Conservation (phyloP, 2,797 vertebrate genomes). For the Malurus splendens region DNA sequence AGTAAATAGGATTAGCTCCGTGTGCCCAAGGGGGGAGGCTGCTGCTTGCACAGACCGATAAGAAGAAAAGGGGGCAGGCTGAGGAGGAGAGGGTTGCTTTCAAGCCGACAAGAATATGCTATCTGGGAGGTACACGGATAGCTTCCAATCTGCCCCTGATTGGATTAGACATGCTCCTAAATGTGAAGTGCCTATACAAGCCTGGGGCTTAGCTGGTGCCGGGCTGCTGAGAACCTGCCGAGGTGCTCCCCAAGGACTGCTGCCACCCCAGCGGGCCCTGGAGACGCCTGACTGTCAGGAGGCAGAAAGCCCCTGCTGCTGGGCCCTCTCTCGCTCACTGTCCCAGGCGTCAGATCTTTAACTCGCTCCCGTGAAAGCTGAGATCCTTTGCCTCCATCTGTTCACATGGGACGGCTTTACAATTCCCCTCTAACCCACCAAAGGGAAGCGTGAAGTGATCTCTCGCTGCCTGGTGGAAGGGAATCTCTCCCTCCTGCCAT, state of each 20-base stretch:
- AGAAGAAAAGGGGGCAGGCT: slow-evolving; percentile 62
- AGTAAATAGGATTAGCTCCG: slow-evolving; percentile 78
- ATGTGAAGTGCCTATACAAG: slow-evolving; percentile 70
- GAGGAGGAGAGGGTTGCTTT: slow-evolving; percentile 61
- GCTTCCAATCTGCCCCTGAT: slow-evolving; percentile 73
- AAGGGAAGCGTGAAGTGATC: slow-evolving; percentile 49
- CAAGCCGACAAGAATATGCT: slow-evolving; percentile 68
- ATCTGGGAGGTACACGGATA: slow-evolving; percentile 77
- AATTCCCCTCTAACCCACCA: slow-evolving; percentile 49
- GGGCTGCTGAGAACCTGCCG: slow-evolving; percentile 64
- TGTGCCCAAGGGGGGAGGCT: slow-evolving; percentile 55
- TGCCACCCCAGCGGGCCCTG: slow-evolving; percentile 60
- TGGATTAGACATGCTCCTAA: slow-evolving; percentile 82
- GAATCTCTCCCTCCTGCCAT: background rate
- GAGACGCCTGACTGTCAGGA: slow-evolving; percentile 51
- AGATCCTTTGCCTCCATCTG: slow-evolving; percentile 65
- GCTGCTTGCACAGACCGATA: slow-evolving; percentile 58
- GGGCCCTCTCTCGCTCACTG: slow-evolving; percentile 31
- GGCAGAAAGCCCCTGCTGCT: slow-evolving; percentile 50
- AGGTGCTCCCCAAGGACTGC: slow-evolving; percentile 57
- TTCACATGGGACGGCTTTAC: slow-evolving; percentile 57
- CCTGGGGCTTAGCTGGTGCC: slow-evolving; percentile 66
- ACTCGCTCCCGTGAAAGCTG: slow-evolving; percentile 60
- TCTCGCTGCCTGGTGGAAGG: slow-evolving; percentile 25
- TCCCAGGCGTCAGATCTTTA: slow-evolving; percentile 44